Evolutionary conservation across 2,888 invertebrate species (phyloP), one percentile per base, ranked within the genome.

Genomic region (Polyommatus iphigenia): DNA sequence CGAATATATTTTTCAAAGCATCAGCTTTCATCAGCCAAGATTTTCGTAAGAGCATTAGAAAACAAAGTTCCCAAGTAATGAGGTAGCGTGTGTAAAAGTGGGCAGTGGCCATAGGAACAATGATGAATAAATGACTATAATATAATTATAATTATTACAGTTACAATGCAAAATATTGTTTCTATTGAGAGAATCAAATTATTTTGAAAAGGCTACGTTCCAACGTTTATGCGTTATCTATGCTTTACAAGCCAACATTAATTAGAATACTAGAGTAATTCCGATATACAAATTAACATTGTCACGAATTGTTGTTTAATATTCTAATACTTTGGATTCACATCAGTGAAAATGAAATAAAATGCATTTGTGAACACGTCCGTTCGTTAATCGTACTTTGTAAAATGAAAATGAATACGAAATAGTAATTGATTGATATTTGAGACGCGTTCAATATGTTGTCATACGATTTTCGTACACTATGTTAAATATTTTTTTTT

Each of bases 201-300:
- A 54, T 8, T 62, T 62, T 62, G 24, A 13, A 41, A 41, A 20
- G 72, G 71, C 71, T 41, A 46, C 41, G 72, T 10, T 41, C 10
- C 36, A 41, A 24, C 24, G 59, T 62, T 24, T 7, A 20, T 36
- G 50, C 32, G 54, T 46, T 72, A 3, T 3, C 4, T 32, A 32
- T 3, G 57, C 57, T 72, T 57, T 57, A 13, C 29, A 29, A 71
- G 20, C n/a, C 20, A 32, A 32, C 36, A 32, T 57, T 57, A 72
- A 77, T 72, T 77, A 72, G 71, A 71, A 71, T 77, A 57, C 71
- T 46, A 71, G 77, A 54, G 54, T 72, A 71, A 77, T 59, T 72
- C 59, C 20, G 59, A 77, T 72, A 50, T 59, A 59, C 46, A 73
- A 73, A 77, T 57, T 41, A 57, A 72, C 77, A 57, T 72, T 77